Conservation (phyloP, 2,113 vertebrate genomes). For the Australoheros scitulus region DNA sequence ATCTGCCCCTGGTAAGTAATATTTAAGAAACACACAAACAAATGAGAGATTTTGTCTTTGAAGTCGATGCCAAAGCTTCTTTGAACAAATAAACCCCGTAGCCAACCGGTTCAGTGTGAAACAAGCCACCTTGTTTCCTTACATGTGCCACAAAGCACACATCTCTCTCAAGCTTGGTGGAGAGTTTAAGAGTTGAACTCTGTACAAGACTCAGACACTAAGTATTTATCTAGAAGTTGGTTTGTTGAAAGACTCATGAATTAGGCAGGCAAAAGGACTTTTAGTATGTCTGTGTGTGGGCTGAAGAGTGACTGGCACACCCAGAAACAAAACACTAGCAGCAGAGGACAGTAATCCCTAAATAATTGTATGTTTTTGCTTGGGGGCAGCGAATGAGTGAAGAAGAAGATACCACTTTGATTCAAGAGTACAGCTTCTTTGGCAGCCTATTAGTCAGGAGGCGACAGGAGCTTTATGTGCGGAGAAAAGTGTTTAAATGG, state of each 20-base stretch:
- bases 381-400: conserved; percentile 9
- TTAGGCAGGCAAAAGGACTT: not conserved
- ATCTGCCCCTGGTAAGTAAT: fast-evolving
- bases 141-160: not conserved
- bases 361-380: conserved; percentile 54
- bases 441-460: conserved; percentile 22
- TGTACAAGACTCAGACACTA: not conserved
- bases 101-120: not conserved
- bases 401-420: conserved; percentile 38
- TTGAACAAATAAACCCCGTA: conserved; percentile 5
- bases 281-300: conserved; percentile 48
- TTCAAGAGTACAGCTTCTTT: conserved; percentile 27
- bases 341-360: conserved; percentile 50
- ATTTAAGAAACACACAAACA: conserved; percentile 2
- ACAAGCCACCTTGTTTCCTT: not conserved
- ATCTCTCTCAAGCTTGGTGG: not conserved
- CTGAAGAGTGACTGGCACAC: conserved; percentile 60
- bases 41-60: not conserved
- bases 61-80: not conserved
- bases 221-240: not conserved
- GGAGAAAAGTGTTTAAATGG: conserved; percentile 22
- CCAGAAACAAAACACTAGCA: conserved; percentile 70
- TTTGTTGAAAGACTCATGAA: not conserved
- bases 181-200: not conserved
- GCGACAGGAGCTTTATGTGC: conserved; percentile 5